Evolutionary conservation across 2,797 vertebrate species (phyloP).

Genomic region (Lacerta agilis): DNA sequence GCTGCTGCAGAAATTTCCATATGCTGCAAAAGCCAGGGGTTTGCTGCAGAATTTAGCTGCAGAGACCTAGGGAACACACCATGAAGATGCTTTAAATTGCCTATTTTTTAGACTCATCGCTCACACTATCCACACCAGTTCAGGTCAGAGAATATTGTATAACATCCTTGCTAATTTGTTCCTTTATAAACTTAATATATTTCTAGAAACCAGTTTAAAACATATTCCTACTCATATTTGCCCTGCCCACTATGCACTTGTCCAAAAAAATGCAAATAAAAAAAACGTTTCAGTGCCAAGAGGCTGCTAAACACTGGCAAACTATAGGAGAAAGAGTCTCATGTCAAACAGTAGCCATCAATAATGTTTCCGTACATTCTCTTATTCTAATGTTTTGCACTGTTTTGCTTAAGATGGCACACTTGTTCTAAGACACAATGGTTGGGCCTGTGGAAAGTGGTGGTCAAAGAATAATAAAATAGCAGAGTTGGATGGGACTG

Average conservation of each 20-base stretch:
- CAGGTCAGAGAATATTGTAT: neutral
- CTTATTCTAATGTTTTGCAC: neutral
- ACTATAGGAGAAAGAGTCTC: neutral
- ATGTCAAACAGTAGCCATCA: neutral
- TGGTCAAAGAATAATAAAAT: no score
- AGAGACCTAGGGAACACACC: neutral
- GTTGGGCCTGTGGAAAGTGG: neutral
- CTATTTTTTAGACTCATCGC: neutral
- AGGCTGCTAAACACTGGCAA: neutral
- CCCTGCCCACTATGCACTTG: neutral
- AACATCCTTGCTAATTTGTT: neutral
- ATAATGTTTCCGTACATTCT: neutral
- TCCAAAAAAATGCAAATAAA: neutral
- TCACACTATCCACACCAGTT: neutral
- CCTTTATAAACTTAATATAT: neutral
- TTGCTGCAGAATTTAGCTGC: slow-evolving; percentile 36
- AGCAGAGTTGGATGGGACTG: no score
- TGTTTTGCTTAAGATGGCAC: neutral
- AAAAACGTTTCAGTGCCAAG: neutral
- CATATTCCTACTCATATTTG: neutral
- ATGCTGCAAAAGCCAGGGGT: slow-evolving; percentile 1
- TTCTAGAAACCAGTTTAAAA: neutral
- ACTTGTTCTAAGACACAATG: neutral
- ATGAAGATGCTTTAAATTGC: neutral
- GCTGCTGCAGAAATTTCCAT: slow-evolving; percentile 38